Evolutionary conservation across 1,140 invertebrate species (phyloP).

Genomic region (Drosophila kanapiae): DNA sequence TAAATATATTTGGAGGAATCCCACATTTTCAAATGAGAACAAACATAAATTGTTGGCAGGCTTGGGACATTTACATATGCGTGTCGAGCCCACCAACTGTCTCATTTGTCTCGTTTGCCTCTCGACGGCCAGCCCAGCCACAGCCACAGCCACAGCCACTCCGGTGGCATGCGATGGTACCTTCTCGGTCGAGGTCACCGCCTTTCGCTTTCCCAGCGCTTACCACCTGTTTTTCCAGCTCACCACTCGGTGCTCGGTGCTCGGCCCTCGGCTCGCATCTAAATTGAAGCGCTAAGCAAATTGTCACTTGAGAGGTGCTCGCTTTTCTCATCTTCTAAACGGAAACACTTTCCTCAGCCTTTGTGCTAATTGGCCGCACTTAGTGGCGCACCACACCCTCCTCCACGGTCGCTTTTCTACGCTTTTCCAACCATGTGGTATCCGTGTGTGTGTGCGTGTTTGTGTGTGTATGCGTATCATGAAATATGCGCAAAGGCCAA

Average conservation of each 20-base stretch:
- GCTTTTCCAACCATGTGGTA: conserved; percentile 23
- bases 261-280: conserved; percentile 42
- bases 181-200: conserved; percentile 48
- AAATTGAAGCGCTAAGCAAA: conserved; percentile 65
- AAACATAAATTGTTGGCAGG: background rate
- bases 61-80: background rate
- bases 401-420: conserved; percentile 6
- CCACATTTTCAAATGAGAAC: background rate
- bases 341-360: conserved; percentile 79
- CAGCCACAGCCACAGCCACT: background rate
- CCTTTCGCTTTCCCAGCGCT: conserved; percentile 6
- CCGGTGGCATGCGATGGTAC: conserved; percentile 7
- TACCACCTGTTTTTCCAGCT: conserved; percentile 3
- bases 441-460: conserved; percentile 38
- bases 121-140: background rate
- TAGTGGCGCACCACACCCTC: conserved; percentile 34
- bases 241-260: background rate
- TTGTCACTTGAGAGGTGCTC: conserved; percentile 77
- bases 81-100: conserved; percentile 4
- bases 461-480: conserved; percentile 51
- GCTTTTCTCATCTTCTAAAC: conserved; percentile 68
- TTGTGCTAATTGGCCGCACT: conserved; percentile 82
- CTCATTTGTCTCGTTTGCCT: background rate
- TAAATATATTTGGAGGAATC: background rate
- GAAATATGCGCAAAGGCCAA: conserved; percentile 70